These are phyloP conservation scores for Rhabdomys dilectus DNA, from an alignment of 2,113 vertebrate genomes.

Conservation along the genomic window DNA sequence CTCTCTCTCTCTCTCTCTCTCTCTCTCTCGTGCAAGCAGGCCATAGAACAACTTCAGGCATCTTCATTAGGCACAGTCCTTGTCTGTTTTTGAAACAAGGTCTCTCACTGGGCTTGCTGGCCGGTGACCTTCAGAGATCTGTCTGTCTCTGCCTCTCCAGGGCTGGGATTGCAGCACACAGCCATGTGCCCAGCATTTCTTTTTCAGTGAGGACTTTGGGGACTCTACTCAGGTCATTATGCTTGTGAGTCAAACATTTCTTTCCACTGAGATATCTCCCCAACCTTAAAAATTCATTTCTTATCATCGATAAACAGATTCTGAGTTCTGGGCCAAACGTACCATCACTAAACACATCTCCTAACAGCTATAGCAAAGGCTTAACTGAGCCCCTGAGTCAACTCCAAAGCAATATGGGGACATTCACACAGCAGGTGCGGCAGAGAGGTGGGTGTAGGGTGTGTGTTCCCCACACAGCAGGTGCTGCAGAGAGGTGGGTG, in stretches of 20 bases:
- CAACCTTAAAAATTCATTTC: conserved; percentile 49
- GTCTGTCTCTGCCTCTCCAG: background rate
- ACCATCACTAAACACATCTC: background rate
- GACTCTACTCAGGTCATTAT: background rate
- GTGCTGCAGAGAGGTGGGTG: background rate
- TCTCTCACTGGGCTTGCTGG: background rate
- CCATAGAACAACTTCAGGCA: background rate
- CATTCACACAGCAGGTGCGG: background rate
- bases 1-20: background rate
- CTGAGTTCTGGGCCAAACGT: background rate
- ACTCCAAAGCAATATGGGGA: background rate
- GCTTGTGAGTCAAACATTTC: background rate
- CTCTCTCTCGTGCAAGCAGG: no score
- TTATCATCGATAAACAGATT: conserved; percentile 37
- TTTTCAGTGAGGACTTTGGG: background rate
- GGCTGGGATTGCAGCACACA: background rate
- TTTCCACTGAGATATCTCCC: background rate
- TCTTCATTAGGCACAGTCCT: background rate
- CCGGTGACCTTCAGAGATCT: no score
- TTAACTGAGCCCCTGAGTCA: background rate
- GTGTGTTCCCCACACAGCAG: background rate
- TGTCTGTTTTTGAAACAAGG: background rate
- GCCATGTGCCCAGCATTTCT: background rate
- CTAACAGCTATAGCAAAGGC: conserved; percentile 11
- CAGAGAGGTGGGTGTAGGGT: background rate